Evolutionary conservation across 2,113 vertebrate genomes (phyloP).

Genomic region (Hymenochirus boettgeri): DNA sequence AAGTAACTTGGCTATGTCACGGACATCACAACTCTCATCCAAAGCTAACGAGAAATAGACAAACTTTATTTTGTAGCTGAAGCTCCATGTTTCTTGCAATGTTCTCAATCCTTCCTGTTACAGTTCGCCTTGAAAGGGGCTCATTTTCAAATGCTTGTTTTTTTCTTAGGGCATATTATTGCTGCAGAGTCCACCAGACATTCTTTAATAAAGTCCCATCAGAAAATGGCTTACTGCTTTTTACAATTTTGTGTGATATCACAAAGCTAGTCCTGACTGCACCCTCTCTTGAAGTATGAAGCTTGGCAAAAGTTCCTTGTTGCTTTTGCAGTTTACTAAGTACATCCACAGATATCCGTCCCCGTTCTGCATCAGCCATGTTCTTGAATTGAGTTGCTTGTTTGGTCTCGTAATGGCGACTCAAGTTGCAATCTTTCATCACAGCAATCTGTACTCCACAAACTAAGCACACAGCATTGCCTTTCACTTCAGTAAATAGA

Average conservation of each 20-base stretch:
- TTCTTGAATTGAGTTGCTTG: slow-evolving; percentile 1
- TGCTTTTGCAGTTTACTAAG: background rate
- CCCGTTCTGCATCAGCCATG: background rate
- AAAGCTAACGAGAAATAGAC: slow-evolving; percentile 30
- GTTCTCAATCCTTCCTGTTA: slow-evolving; percentile 24
- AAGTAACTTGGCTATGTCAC: no score
- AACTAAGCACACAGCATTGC: slow-evolving; percentile 7
- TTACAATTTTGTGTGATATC: slow-evolving; percentile 13
- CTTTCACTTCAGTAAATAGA: slow-evolving; percentile 1
- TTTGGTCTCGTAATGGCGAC: slow-evolving; percentile 7
- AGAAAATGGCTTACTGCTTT: background rate
- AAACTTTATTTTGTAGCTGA: slow-evolving; percentile 32
- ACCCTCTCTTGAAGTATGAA: no score
- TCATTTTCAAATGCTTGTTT: slow-evolving; percentile 26
- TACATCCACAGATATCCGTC: background rate
- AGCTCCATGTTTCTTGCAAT: slow-evolving; percentile 26
- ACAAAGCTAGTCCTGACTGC: background rate
- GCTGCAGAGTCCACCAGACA: slow-evolving; percentile 21
- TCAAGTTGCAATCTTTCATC: slow-evolving; percentile 12
- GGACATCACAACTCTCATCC: no score
- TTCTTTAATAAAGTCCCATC: slow-evolving; percentile 7
- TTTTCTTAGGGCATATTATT: slow-evolving; percentile 23
- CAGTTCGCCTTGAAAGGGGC: slow-evolving; percentile 18
- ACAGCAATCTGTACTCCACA: background rate
- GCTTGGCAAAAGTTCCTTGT: background rate